phyloP scores from a whole-genome alignment of 2,888 invertebrate genomes.

The Tupiocoris notatus region DNA sequence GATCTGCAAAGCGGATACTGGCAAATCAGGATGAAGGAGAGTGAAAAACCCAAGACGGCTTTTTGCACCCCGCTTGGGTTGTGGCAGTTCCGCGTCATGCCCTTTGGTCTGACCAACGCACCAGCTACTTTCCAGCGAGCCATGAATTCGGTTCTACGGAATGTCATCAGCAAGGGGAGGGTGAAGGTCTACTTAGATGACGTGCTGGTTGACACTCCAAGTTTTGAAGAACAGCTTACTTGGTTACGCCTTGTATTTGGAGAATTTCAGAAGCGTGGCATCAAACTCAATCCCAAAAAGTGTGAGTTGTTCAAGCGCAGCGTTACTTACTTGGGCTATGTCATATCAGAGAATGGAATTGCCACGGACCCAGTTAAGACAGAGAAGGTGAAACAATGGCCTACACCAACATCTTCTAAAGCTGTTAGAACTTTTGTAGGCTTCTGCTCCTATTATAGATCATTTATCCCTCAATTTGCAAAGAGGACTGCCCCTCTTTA shows the following conservation, averaged over 20 bases:
- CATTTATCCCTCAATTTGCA: background rate
- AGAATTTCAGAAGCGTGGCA: background rate
- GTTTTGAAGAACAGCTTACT: background rate
- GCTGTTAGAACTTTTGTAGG: background rate
- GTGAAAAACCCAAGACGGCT: constrained; percentile 16
- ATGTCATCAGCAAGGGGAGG: background rate
- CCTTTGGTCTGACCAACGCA: constrained; percentile 1
- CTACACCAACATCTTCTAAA: background rate
- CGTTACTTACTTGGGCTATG: background rate
- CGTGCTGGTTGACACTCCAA: background rate
- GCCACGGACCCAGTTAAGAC: constrained; percentile 1
- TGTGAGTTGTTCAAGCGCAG: background rate
- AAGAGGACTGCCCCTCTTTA: background rate
- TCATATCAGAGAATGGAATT: background rate
- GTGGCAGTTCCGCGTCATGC: background rate
- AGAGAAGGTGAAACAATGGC: background rate
- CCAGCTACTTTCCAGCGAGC: background rate
- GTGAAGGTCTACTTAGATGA: constrained; percentile 25
- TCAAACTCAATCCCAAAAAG: constrained; percentile 1
- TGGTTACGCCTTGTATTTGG: background rate
- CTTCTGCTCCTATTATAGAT: background rate
- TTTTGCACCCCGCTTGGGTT: constrained; percentile 5
- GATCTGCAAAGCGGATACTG: too few species aligned
- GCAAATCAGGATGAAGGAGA: background rate
- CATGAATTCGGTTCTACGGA: background rate